phyloP scores from a whole-genome alignment of 1,140 invertebrate species.

The Drosophila sp. region DNA sequence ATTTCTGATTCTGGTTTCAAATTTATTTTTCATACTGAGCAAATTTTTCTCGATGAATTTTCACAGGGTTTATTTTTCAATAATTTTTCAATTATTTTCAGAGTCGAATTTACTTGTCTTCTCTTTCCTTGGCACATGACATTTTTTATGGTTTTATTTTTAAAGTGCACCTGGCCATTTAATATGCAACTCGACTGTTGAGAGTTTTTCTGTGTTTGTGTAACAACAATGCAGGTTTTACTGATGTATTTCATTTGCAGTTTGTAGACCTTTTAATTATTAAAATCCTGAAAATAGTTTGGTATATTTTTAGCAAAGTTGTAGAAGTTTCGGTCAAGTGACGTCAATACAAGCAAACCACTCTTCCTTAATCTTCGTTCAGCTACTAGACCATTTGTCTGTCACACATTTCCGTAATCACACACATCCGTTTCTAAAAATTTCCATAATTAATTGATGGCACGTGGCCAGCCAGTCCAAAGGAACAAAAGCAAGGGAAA shows the following conservation, averaged over 20 bases:
- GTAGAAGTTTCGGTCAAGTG: neutral
- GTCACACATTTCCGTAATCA: slow-evolving; percentile 39
- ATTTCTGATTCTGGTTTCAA: too few species aligned
- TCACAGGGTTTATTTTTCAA: too few species aligned
- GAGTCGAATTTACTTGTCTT: neutral
- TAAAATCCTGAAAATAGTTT: neutral
- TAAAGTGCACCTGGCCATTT: slow-evolving; percentile 38
- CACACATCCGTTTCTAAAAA: slow-evolving; percentile 21
- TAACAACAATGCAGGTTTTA: neutral
- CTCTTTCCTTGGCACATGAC: neutral
- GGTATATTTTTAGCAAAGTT: neutral
- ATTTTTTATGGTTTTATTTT: neutral
- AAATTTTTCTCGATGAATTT: too few species aligned
- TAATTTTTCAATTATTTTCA: too few species aligned
- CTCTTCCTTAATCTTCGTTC: neutral
- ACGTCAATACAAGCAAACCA: neutral
- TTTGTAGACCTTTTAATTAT: slow-evolving; percentile 22
- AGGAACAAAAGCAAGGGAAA: slow-evolving; percentile 38
- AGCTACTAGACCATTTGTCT: slow-evolving; percentile 49
- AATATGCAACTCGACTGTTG: slow-evolving; percentile 43
- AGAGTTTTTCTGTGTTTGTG: slow-evolving; percentile 38
- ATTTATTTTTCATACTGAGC: too few species aligned
- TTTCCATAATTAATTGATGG: slow-evolving; percentile 50
- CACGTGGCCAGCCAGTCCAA: slow-evolving; percentile 33
- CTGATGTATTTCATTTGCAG: neutral